These are phyloP conservation scores for Bombylius discolor DNA, from an alignment of 2,888 invertebrate species.

Conservation along the genomic window DNA sequence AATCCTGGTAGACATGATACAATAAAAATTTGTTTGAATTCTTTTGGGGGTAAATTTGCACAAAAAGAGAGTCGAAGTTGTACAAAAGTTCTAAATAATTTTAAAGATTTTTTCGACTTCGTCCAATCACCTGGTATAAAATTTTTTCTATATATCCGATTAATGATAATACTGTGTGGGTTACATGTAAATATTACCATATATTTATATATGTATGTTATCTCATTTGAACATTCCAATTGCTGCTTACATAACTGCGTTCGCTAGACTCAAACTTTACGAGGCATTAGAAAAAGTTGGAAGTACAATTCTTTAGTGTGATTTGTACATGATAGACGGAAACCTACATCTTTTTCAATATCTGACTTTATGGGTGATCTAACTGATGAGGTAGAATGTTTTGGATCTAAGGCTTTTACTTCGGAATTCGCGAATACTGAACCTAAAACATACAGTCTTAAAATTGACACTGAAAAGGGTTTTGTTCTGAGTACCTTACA, in stretches of 20 bases:
- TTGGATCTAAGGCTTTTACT: conserved; percentile 1
- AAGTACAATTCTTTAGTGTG: not conserved
- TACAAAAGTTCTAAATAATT: too few relatives aligned
- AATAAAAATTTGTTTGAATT: too few relatives aligned
- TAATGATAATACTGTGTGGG: too few relatives aligned
- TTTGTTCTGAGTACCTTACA: not conserved
- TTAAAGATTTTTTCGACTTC: too few relatives aligned
- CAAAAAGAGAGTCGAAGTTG: too few relatives aligned
- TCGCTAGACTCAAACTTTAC: not conserved
- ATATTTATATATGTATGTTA: not conserved
- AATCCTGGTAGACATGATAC: too few relatives aligned
- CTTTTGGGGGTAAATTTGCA: too few relatives aligned
- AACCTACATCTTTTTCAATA: too few relatives aligned
- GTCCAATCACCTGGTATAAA: too few relatives aligned
- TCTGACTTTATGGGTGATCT: conserved; percentile 1
- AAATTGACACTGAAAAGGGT: not conserved
- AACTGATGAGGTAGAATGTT: conserved; percentile 2
- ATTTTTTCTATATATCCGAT: too few relatives aligned
- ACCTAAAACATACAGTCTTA: conserved; percentile 1
- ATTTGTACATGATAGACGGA: too few relatives aligned
- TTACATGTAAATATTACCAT: too few relatives aligned
- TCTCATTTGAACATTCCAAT: conserved; percentile 1
- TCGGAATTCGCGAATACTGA: not conserved
- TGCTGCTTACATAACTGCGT: not conserved
- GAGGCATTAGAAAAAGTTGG: not conserved